A percentile compares a stretch with the other conserved stretches of the same genome.
phyloP scores from a whole-genome alignment of 1,140 invertebrate species.

The Trichomalopsis sarcophagae region DNA sequence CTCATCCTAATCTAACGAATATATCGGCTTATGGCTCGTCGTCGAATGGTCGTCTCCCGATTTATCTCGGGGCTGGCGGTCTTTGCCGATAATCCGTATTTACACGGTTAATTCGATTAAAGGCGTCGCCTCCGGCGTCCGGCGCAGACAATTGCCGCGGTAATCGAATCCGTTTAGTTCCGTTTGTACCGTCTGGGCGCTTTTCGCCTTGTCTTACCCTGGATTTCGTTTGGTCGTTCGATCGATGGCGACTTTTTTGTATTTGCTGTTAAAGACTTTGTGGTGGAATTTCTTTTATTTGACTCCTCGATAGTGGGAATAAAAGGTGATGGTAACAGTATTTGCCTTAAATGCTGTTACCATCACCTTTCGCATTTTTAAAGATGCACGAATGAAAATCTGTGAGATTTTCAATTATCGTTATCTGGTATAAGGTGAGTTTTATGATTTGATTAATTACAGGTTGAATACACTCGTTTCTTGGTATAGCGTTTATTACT shows the following conservation, averaged over 20 bases:
- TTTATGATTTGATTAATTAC: too few relatives aligned
- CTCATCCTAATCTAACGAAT: slow-evolving; percentile 28
- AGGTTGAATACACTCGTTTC: too few relatives aligned
- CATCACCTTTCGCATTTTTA: too few relatives aligned
- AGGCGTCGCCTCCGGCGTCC: slow-evolving; percentile 2
- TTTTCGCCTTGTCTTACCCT: not conserved
- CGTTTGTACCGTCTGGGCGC: not conserved
- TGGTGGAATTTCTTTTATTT: not conserved
- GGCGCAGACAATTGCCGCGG: not conserved
- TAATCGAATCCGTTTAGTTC: slow-evolving; percentile 51
- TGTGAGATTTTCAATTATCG: too few relatives aligned
- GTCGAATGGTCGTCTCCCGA: slow-evolving; percentile 23
- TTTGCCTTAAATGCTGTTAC: too few relatives aligned
- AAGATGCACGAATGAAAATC: too few relatives aligned
- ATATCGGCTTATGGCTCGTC: slow-evolving; percentile 29
- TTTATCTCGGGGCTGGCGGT: slow-evolving; percentile 18
- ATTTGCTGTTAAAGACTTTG: not conserved
- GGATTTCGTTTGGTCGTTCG: not conserved
- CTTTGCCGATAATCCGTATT: slow-evolving; percentile 43
- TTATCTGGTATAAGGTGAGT: too few relatives aligned
- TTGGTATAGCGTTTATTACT: too few relatives aligned
- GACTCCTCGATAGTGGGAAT: not conserved
- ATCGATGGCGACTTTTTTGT: not conserved
- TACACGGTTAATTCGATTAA: slow-evolving; percentile 50
- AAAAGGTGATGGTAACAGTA: not conserved